Conservation (phyloP, 2,797 vertebrate species). For the Anas georgica region DNA sequence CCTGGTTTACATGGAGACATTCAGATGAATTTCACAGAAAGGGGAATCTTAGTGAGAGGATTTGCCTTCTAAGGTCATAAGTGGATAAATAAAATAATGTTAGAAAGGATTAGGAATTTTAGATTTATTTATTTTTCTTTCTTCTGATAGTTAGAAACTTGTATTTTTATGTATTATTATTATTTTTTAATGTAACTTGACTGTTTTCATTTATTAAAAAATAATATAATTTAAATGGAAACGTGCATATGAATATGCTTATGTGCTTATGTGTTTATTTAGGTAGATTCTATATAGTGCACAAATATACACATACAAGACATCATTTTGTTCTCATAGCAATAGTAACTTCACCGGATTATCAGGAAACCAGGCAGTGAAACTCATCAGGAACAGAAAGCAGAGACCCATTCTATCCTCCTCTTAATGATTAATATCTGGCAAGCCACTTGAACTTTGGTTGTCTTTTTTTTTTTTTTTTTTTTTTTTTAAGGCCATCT, state of each 20-base stretch:
- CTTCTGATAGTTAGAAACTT: not conserved
- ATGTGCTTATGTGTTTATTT: not conserved
- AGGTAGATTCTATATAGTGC: not conserved
- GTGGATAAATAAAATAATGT: not conserved
- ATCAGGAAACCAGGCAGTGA: not conserved
- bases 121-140: not conserved
- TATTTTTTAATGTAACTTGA: not conserved
- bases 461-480: too few species aligned
- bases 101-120: not conserved
- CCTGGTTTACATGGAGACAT: not conserved
- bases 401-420: not conserved
- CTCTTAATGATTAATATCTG: not conserved
- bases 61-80: not conserved
- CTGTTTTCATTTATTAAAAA: not conserved
- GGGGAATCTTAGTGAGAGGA: not conserved
- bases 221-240: not conserved
- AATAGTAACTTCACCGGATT: not conserved
- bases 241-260: not conserved
- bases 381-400: not conserved
- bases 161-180: not conserved
- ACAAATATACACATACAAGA: not conserved
- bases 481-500: not conserved
- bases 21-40: not conserved
- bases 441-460: not conserved
- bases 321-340: not conserved